These are phyloP conservation scores for Congeria kusceri DNA, from an alignment of 2,888 invertebrate species.

Conservation along the genomic window DNA sequence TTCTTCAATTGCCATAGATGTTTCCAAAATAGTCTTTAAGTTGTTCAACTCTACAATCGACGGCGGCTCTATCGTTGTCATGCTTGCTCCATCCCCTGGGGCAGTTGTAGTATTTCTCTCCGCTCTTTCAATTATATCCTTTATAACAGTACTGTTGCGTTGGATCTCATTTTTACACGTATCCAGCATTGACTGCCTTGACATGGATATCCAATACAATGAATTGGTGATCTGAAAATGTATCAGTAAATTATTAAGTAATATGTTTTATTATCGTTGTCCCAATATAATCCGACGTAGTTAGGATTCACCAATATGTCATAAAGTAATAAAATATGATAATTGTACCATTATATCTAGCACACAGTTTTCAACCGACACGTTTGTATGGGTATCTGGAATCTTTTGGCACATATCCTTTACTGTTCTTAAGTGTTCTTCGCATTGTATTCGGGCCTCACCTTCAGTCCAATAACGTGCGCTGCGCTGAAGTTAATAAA, in stretches of 20 bases:
- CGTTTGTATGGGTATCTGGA: slow-evolving; percentile 28
- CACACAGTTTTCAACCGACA: slow-evolving; percentile 29
- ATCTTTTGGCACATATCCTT: slow-evolving; percentile 21
- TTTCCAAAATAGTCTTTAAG: no score
- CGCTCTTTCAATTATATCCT: not conserved
- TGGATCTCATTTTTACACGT: not conserved
- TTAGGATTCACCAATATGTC: no score
- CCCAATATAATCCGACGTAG: no score
- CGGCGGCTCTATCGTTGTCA: not conserved
- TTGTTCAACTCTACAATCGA: no score
- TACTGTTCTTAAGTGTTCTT: not conserved
- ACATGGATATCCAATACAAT: not conserved
- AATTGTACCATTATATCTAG: no score
- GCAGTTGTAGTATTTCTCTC: not conserved
- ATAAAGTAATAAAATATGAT: no score
- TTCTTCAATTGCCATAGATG: no score
- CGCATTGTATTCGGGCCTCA: slow-evolving; percentile 1
- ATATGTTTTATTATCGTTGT: no score
- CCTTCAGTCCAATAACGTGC: not conserved
- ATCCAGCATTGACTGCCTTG: slow-evolving; percentile 1
- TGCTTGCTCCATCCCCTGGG: not conserved
- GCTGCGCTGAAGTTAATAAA: not conserved
- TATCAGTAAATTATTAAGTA: no score
- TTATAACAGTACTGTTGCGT: slow-evolving; percentile 2
- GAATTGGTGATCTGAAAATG: not conserved